These are phyloP conservation scores for Actinopyga echinites DNA, from an alignment of 53 echinoderm and acorn worm genomes.

Conservation along the genomic window DNA sequence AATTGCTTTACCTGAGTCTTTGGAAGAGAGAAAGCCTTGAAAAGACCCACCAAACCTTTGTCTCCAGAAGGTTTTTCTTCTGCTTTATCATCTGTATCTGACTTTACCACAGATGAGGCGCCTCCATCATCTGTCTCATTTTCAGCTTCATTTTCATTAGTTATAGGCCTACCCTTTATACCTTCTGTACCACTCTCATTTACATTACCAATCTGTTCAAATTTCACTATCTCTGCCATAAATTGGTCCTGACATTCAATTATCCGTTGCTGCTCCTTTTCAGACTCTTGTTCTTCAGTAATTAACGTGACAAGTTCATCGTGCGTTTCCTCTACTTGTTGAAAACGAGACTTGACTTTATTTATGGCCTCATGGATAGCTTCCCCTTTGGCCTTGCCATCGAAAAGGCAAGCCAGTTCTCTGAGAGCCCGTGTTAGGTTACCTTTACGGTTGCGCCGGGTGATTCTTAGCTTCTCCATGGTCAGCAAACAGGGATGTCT, in stretches of 20 bases:
- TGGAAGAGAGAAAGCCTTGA: not conserved
- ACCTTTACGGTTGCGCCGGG: constrained; percentile 6
- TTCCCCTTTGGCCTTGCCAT: not conserved
- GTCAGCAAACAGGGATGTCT: not conserved
- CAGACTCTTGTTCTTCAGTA: not conserved
- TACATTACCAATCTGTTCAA: not conserved
- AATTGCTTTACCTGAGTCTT: not conserved
- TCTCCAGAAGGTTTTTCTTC: too few relatives aligned
- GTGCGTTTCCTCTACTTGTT: not conserved
- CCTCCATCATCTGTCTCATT: too few relatives aligned
- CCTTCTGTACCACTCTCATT: not conserved
- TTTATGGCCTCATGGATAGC: not conserved
- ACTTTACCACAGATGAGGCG: too few relatives aligned
- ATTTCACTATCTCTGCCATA: not conserved
- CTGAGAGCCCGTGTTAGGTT: not conserved
- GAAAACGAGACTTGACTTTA: constrained; percentile 7
- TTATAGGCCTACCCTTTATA: not conserved
- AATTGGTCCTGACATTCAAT: not conserved
- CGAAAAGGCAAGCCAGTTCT: not conserved
- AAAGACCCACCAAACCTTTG: not conserved
- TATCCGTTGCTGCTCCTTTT: not conserved
- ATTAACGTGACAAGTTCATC: not conserved
- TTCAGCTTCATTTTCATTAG: too few relatives aligned
- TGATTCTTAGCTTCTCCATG: not conserved
- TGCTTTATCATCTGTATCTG: too few relatives aligned